A percentile compares a stretch with the other conserved stretches of the same genome.
These are phyloP conservation scores for Amazona guildingii DNA, from an alignment of 2,113 vertebrate species.

Conservation along the genomic window DNA sequence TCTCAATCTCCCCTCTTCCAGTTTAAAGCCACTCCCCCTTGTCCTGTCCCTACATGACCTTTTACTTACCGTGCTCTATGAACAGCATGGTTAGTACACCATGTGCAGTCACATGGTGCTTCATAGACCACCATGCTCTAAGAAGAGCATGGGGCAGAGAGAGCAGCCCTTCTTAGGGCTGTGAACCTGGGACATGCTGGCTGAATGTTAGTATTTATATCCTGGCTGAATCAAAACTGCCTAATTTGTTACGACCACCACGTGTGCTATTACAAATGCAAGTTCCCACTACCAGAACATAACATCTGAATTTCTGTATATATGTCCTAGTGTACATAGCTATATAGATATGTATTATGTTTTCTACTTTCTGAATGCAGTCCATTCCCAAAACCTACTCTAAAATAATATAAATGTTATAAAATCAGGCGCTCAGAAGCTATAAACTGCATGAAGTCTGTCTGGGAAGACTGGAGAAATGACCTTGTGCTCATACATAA, in stretches of 20 bases:
- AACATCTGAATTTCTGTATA: not conserved
- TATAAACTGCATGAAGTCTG: not conserved
- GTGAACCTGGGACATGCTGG: not conserved
- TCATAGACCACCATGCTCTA: not conserved
- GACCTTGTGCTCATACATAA: not conserved
- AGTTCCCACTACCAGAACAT: not conserved
- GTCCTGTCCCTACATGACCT: not conserved
- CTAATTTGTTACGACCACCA: not conserved
- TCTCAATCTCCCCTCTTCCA: not conserved
- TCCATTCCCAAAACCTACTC: not conserved
- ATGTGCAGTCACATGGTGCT: not conserved
- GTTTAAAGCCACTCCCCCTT: not conserved
- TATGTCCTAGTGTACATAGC: not conserved
- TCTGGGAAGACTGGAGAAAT: not conserved
- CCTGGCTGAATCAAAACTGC: not conserved
- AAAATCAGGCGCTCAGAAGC: not conserved
- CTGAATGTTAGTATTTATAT: not conserved
- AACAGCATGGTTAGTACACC: not conserved
- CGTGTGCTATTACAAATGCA: not conserved
- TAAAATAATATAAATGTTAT: not conserved
- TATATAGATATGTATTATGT: not conserved
- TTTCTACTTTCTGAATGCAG: not conserved
- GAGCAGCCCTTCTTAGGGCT: too few species aligned
- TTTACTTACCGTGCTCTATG: not conserved
- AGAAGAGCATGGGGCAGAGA: not conserved